A percentile compares a stretch with the other conserved stretches of the same genome.
Conservation (phyloP, 2,797 vertebrate genomes). For the Neostethus bicornis region DNA sequence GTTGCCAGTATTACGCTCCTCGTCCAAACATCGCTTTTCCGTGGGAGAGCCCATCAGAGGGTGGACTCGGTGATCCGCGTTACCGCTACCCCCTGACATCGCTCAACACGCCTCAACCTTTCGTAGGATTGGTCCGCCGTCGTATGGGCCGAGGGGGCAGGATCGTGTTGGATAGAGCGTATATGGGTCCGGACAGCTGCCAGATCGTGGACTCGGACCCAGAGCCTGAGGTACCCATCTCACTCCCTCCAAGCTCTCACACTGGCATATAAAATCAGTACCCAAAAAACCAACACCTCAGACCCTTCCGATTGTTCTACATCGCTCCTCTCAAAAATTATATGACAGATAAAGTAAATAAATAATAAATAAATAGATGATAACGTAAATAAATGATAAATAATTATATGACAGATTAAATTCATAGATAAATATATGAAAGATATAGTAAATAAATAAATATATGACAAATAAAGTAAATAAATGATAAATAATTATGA, state of each 20-base stretch:
- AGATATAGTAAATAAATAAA: no score
- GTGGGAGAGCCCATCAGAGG: constrained; percentile 90
- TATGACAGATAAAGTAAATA: no score
- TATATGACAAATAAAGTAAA: no score
- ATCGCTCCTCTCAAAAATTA: no score
- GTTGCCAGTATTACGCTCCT: constrained; percentile 96
- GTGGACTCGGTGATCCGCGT: constrained; percentile 86
- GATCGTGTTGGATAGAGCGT: constrained; percentile 91
- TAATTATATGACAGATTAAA: no score
- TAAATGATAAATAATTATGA: no score
- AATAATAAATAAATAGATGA: no score
- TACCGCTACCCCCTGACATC: constrained; percentile 97
- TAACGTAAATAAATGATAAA: no score
- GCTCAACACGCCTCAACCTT: constrained; percentile 88
- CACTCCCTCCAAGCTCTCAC: constrained; percentile 75
- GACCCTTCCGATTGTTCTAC: no score
- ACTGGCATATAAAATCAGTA: constrained; percentile 86
- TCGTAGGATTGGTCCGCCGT: constrained; percentile 92
- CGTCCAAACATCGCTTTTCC: constrained; percentile 91
- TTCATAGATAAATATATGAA: no score
- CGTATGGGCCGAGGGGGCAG: constrained; percentile 94
- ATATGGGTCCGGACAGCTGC: constrained; percentile 86
- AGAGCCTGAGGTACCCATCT: constrained; percentile 81
- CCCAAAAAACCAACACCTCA: constrained; percentile 98
- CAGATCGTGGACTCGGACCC: constrained; percentile 87